phyloP scores from a whole-genome alignment of 1,140 invertebrate genomes.

The Drosophila kikkawai region DNA sequence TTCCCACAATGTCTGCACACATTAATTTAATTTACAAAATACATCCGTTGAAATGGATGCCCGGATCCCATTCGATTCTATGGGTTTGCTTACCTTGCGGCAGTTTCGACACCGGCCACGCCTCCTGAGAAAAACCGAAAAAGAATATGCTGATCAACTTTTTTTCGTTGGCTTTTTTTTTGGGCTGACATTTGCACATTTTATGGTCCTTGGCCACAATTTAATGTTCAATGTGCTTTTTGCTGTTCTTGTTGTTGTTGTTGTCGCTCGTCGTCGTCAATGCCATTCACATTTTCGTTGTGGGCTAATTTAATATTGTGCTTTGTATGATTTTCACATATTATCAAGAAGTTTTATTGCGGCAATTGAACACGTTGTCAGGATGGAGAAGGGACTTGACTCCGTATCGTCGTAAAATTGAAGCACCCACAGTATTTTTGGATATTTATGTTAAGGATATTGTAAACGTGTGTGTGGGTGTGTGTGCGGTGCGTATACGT shows the following conservation, averaged over 20 bases:
- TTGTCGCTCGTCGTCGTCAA: conserved; percentile 8
- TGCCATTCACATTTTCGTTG: conserved; percentile 60
- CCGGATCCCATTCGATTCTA: conserved; percentile 27
- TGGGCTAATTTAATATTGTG: conserved; percentile 82
- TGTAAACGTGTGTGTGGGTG: conserved; percentile 63
- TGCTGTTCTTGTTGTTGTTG: conserved; percentile 13
- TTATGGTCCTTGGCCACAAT: conserved; percentile 60
- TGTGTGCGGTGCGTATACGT: conserved; percentile 27
- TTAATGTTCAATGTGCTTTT: conserved; percentile 48
- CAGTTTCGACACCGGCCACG: conserved; percentile 22
- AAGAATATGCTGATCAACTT: conserved; percentile 42
- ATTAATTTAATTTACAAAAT: conserved; percentile 36
- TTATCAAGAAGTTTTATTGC: conserved; percentile 83
- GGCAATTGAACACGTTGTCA: conserved; percentile 80
- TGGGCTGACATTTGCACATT: conserved; percentile 69
- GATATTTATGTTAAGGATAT: conserved; percentile 76
- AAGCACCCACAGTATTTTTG: conserved; percentile 76
- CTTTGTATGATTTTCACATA: conserved; percentile 84
- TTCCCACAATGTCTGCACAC: background rate
- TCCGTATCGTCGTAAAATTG: conserved; percentile 74
- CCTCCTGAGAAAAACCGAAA: conserved; percentile 3
- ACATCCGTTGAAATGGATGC: conserved; percentile 24
- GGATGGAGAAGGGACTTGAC: conserved; percentile 39
- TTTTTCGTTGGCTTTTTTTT: conserved; percentile 37
- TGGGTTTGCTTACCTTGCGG: conserved; percentile 52